Percentiles rank a stretch among this genome's conserved stretches.
Evolutionary conservation across 30 jellyfish, hydroid and myxozoan genomes (phyloP).

Genomic region (Aurelia aurita): DNA sequence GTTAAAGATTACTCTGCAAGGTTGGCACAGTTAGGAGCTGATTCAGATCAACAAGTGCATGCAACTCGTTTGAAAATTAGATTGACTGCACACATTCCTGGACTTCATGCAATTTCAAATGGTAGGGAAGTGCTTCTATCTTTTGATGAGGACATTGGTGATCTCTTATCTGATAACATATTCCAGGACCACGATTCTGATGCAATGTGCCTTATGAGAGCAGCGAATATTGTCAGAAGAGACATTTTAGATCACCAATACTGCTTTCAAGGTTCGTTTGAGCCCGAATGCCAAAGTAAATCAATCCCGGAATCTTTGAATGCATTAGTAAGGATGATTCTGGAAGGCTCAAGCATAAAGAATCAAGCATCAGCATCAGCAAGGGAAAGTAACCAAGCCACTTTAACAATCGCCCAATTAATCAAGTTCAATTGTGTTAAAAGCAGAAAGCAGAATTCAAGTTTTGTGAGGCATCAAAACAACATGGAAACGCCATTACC

Average conservation of each 20-base stretch:
- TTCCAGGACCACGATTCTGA: constrained; percentile 42
- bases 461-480: not conserved
- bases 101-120: constrained; percentile 19
- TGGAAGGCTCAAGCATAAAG: constrained; percentile 6
- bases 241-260: not conserved
- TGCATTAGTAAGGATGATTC: constrained; percentile 18
- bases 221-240: constrained; percentile 46
- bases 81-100: constrained; percentile 13
- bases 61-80: constrained; percentile 36
- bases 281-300: constrained; percentile 13
- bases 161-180: constrained; percentile 12
- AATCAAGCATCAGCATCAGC: constrained; percentile 24
- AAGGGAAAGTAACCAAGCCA: constrained; percentile 35
- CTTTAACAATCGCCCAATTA: constrained; percentile 55
- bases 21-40: constrained; percentile 41
- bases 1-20: constrained; percentile 37
- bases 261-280: constrained; percentile 1
- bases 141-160: constrained; percentile 38
- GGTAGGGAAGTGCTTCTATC: constrained; percentile 42
- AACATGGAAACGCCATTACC: constrained; percentile 41
- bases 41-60: constrained; percentile 33
- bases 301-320: not conserved
- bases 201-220: constrained; percentile 39
- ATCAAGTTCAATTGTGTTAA: constrained; percentile 9
- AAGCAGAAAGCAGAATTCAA: constrained; percentile 7